Base-by-base conservation (phyloP, 2,113 vertebrate species). In the Tragelaphus strepsiceros region DNA sequence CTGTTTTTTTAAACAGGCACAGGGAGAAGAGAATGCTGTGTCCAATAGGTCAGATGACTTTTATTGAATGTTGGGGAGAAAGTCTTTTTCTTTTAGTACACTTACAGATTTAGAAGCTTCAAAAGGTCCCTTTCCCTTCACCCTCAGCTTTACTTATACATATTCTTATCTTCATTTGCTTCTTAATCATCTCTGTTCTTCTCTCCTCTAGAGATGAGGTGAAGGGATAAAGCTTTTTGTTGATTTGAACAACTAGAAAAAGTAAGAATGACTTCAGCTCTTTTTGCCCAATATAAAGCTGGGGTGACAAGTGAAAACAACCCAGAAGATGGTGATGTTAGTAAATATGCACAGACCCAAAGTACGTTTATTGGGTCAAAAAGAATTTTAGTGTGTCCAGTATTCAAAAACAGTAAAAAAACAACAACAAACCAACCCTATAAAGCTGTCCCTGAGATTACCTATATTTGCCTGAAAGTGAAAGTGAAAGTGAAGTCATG, bases 131-230 rank as follows among this genome's bases (percentile, higher is more conserved):
- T 49, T 11, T 30, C 56, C 21, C 11, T 71, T 26, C 7, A 94
- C 21, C 9, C 2, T 30, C 43, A 64, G 19, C 71, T 95, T 82
- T 89, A 96, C 30, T 88, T 82, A 77, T 53, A 43, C 22, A 77
- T 43, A 87, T 59, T 81, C 51, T 94, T 83, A 91, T 80, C 43
- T 85, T 43, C 28, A 90, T 51, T 93, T 97, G 54, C 53, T 97
- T 96, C 82, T 94, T 94, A 94, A 74, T 94, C 24, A 83, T 80
- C 28, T 82, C 39, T 96, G 53, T 13, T 97, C 51, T 53, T 90
- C 51, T 92, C 30, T 51, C 17, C 26, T 96, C 21, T 54, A 87
- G 53, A 89, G 71, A 83, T 53, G 10, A 96, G 53, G 13, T 80
- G 7, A 94, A 12, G 13, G 9, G 78, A 94, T 87, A 91, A 94